A percentile compares a stretch with the other conserved stretches of the same genome.
Conservation (phyloP, 1,140 invertebrate species). For the Bombus fervidus region DNA sequence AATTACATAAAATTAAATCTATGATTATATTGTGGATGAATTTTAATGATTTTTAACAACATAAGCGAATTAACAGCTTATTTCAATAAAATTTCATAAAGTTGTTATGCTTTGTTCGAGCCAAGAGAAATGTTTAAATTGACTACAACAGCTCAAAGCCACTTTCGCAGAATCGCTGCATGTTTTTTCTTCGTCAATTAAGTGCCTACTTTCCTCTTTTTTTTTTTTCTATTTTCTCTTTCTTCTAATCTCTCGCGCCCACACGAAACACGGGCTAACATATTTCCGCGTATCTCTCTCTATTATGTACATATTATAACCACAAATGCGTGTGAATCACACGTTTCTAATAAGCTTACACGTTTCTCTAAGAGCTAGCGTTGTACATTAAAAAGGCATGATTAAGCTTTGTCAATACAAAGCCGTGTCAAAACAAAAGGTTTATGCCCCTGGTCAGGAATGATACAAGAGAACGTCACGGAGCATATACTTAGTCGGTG, state of each 20-base stretch:
- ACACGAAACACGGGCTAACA: not conserved
- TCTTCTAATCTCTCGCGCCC: not conserved
- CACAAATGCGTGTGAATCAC: conserved; percentile 12
- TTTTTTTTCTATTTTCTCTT: not conserved
- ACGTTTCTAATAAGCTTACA: conserved; percentile 14
- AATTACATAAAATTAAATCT: too few relatives aligned
- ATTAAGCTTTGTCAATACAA: not conserved
- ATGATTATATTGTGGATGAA: too few relatives aligned
- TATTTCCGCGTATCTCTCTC: conserved; percentile 1
- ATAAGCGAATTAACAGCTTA: too few relatives aligned
- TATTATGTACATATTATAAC: conserved; percentile 24
- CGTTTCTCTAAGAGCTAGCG: not conserved
- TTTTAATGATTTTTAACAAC: too few relatives aligned
- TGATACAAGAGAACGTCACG: not conserved
- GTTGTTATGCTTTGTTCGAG: too few relatives aligned
- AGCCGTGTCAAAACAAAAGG: not conserved
- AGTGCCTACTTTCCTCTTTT: not conserved
- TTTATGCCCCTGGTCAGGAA: not conserved
- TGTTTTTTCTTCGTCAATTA: not conserved
- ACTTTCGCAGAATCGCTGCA: not conserved
- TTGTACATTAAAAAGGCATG: not conserved
- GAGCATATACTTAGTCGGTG: too few relatives aligned
- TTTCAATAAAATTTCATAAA: too few relatives aligned
- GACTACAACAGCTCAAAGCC: not conserved
- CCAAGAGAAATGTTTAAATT: too few relatives aligned